Percentiles rank a stretch among this genome's conserved stretches.
These are phyloP conservation scores for Nephrotoma guestfalica DNA, from an alignment of 2,888 invertebrate species.

Conservation along the genomic window DNA sequence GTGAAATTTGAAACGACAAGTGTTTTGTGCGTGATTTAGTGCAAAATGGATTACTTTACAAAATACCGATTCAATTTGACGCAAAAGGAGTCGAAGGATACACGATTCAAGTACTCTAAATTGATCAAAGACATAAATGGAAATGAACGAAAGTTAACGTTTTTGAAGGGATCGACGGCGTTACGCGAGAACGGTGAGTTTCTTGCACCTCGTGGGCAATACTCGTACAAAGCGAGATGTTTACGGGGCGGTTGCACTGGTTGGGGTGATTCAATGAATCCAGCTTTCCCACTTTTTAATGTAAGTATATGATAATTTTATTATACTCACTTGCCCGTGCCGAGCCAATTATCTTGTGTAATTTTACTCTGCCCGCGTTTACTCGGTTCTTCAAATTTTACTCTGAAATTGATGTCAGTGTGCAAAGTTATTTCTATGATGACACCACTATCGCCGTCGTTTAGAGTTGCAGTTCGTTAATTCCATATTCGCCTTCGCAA, in stretches of 20 bases:
- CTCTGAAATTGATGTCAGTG: too few species aligned
- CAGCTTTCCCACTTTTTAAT: conserved; percentile 11
- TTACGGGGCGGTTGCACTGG: conserved; percentile 13
- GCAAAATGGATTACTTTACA: not conserved
- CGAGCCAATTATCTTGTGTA: too few species aligned
- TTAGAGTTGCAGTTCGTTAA: too few species aligned
- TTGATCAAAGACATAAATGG: conserved; percentile 6
- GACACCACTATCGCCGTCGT: too few species aligned
- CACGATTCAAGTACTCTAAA: conserved; percentile 4
- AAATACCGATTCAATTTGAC: not conserved
- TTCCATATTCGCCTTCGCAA: too few species aligned
- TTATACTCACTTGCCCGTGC: not conserved
- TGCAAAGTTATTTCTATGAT: too few species aligned
- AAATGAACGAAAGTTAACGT: conserved; percentile 2
- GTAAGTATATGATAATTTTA: conserved; percentile 2
- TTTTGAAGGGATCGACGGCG: conserved; percentile 6
- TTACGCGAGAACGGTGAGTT: not conserved
- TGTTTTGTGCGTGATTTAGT: not conserved
- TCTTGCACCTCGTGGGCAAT: conserved; percentile 9
- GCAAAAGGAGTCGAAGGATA: not conserved
- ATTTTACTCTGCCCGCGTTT: too few species aligned
- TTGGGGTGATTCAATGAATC: conserved; percentile 13
- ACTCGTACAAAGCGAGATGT: conserved; percentile 9
- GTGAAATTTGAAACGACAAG: not conserved
- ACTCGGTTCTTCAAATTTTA: too few species aligned